Evolutionary conservation across 2,888 invertebrate species (phyloP).

Genomic region (Synergus umbraculus): DNA sequence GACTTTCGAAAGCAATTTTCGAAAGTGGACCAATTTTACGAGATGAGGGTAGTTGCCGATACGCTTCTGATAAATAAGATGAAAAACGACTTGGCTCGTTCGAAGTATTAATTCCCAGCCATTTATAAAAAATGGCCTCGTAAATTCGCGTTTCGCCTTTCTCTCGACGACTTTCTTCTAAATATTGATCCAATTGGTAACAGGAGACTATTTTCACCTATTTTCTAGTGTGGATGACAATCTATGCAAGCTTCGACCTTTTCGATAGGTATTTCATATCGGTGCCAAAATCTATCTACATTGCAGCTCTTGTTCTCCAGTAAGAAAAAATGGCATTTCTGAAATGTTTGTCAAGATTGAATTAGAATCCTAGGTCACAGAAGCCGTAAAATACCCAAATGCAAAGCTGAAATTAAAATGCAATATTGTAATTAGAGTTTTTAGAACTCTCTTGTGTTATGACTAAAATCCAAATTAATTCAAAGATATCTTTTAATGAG

Average conservation of each 20-base stretch:
- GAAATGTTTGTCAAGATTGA: too few species aligned
- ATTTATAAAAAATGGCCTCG: conserved; percentile 49
- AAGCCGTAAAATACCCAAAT: too few species aligned
- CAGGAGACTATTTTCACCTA: neutral
- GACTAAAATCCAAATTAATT: too few species aligned
- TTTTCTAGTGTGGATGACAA: neutral
- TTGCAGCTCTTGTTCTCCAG: too few species aligned
- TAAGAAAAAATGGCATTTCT: too few species aligned
- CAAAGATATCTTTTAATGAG: too few species aligned
- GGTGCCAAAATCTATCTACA: too few species aligned
- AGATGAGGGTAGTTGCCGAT: neutral
- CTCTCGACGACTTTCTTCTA: neutral
- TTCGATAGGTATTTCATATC: too few species aligned
- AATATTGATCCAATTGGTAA: neutral
- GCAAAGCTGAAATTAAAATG: too few species aligned
- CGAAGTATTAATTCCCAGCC: conserved; percentile 43
- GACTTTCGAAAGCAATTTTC: conserved; percentile 47
- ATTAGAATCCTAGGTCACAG: too few species aligned
- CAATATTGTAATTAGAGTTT: too few species aligned
- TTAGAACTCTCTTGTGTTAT: too few species aligned
- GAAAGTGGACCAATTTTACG: conserved; percentile 43
- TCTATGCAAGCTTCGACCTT: neutral
- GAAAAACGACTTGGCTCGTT: conserved; percentile 34
- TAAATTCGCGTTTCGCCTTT: conserved; percentile 57
- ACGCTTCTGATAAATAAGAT: conserved; percentile 44